Base-by-base conservation (phyloP, 2,888 invertebrate species). In the Andrena fulva region DNA sequence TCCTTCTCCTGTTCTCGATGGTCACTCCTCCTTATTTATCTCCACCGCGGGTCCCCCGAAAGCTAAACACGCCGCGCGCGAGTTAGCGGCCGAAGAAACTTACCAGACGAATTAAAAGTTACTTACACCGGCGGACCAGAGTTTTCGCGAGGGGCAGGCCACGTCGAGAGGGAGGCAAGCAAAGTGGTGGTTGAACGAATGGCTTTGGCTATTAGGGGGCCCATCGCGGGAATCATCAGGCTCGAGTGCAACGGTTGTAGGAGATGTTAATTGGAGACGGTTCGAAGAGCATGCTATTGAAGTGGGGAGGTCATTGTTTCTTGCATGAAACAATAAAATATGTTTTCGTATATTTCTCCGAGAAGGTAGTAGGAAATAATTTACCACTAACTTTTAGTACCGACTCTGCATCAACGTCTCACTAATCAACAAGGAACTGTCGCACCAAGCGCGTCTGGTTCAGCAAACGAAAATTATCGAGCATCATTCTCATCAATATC, bases 51-150 rank as follows among this genome's bases (percentile, higher is more conserved):
- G 78, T 66, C 85, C 86, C 72, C 70, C 84, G 77, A 85, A 86
- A 88, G 87, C 88, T 90, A 89, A 92, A 90, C 90, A 89, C 89
- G 87, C 88, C 83, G 88, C 82, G 86, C 82, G 69, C 73, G 81
- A 87, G 80, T 84, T 87, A 82, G 82, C 80, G 77, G 59, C 8
- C 67, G 79, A 77, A 73, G 82, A 69, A 92, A 92, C 91, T 91
- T 91, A 88, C 84, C 88, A 87, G 89, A 89, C 90, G 89, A 92
- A 91, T 92, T 91, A 91, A 92, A 91, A 92, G 90, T 92, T 90
- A 82, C 80, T 85, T 74, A 31, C 60, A 31, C 20, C 31, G 67
- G 35, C 35, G 69, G 59, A 69, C 67, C 12, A 50, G 56, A 66
- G 70, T 52, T 73, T 70, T 63, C 24, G 48, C 54, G 48, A 33